phyloP scores from a whole-genome alignment of 1,140 invertebrate genomes.

The Neomicropteryx cornuta region DNA sequence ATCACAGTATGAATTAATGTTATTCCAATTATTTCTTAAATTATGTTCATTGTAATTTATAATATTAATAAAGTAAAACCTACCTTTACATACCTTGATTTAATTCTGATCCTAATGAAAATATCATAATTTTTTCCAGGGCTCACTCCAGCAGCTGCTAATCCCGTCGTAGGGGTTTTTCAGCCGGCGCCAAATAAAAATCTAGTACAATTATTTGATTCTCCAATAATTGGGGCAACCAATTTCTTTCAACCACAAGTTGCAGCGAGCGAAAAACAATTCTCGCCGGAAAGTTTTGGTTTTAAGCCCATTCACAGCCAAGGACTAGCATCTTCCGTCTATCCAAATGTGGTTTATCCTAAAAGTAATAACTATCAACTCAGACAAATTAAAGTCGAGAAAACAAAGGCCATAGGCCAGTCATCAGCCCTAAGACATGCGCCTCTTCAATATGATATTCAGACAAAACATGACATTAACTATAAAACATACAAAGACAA shows the following conservation, averaged over 20 bases:
- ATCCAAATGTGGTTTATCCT: conserved; percentile 1
- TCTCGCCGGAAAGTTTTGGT: conserved; percentile 32
- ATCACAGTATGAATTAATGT: too few species aligned
- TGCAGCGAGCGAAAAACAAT: conserved; percentile 25
- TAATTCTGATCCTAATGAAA: too few species aligned
- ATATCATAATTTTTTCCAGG: conserved; percentile 27
- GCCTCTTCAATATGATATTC: conserved; percentile 33
- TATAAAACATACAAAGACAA: conserved; percentile 35
- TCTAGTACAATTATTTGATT: conserved; percentile 33
- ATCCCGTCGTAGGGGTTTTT: conserved; percentile 26
- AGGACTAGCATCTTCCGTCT: conserved; percentile 22
- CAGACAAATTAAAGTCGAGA: conserved; percentile 18
- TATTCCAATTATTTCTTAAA: too few species aligned
- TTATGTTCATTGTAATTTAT: too few species aligned
- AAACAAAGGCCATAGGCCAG: conserved; percentile 16
- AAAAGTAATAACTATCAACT: too few species aligned
- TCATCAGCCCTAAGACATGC: conserved; percentile 19
- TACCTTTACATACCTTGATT: too few species aligned
- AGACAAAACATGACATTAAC: conserved; percentile 32
- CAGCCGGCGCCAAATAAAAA: conserved; percentile 34
- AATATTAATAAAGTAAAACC: too few species aligned
- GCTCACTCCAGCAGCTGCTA: conserved; percentile 31
- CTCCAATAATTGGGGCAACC: conserved; percentile 32
- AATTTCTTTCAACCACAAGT: conserved; percentile 30
- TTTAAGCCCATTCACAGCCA: conserved; percentile 36